phyloP scores from a whole-genome alignment of 2,888 invertebrate genomes.

The Heterodera filipjevi region DNA sequence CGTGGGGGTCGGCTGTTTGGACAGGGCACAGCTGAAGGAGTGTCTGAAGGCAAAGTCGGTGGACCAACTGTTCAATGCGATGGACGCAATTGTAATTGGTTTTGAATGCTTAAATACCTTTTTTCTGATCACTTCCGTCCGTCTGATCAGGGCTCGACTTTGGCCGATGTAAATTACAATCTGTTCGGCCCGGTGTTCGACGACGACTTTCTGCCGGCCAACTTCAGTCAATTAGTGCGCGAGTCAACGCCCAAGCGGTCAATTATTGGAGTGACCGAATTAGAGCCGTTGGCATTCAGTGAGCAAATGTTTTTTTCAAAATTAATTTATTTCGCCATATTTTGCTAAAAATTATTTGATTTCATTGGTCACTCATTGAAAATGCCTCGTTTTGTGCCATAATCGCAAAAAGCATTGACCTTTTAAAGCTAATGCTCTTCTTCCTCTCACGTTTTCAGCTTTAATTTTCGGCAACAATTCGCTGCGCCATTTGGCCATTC shows the following conservation, averaged over 20 bases:
- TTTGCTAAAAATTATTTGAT: too few relatives aligned
- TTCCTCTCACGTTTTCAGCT: neutral
- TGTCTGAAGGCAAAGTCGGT: slow-evolving; percentile 18
- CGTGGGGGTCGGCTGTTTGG: neutral
- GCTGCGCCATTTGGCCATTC: slow-evolving; percentile 16
- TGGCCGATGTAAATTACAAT: slow-evolving; percentile 23
- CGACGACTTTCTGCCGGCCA: slow-evolving; percentile 24
- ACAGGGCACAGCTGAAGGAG: neutral
- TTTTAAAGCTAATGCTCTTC: too few relatives aligned
- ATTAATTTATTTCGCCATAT: too few relatives aligned
- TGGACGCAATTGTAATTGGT: slow-evolving; percentile 15
- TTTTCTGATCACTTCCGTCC: neutral
- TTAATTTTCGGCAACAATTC: neutral
- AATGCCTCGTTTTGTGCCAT: too few relatives aligned
- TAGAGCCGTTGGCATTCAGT: slow-evolving; percentile 26
- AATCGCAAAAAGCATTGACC: too few relatives aligned
- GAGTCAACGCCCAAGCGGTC: slow-evolving; percentile 23
- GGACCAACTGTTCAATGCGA: slow-evolving; percentile 12
- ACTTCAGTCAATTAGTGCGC: slow-evolving; percentile 17
- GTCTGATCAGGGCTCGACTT: slow-evolving; percentile 20
- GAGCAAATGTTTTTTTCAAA: neutral
- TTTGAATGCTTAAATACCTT: too few relatives aligned
- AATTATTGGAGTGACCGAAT: slow-evolving; percentile 18
- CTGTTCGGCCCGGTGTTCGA: slow-evolving; percentile 22
- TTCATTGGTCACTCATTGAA: too few relatives aligned